phyloP scores from a whole-genome alignment of 2,113 vertebrate genomes.

The Lynx canadensis region DNA sequence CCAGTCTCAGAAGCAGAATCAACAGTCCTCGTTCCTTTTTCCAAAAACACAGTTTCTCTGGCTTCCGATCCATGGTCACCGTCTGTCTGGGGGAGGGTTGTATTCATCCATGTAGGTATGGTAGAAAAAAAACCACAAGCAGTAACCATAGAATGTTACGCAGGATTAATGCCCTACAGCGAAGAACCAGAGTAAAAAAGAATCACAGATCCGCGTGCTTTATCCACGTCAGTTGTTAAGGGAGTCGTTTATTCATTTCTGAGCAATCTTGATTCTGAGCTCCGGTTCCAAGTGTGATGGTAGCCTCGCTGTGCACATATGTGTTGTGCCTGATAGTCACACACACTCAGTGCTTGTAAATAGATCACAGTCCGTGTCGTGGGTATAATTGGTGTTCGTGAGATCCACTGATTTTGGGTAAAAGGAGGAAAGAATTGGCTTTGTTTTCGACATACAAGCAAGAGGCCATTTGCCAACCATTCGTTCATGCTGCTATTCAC shows the following conservation, averaged over 20 bases:
- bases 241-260: fast-evolving
- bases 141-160: neutral
- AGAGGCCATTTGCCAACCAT: neutral
- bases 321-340: fast-evolving
- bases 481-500: neutral
- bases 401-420: neutral
- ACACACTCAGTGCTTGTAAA: neutral
- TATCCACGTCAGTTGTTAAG: neutral
- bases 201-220: neutral
- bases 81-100: neutral
- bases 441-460: neutral
- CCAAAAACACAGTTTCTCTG: neutral
- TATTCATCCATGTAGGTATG: neutral
- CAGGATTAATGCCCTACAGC: neutral
- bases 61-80: neutral
- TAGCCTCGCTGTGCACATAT: fast-evolving
- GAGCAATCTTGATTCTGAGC: neutral
- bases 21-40: neutral
- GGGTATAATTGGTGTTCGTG: neutral
- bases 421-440: neutral
- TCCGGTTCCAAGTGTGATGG: neutral
- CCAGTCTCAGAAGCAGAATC: neutral
- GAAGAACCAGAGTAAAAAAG: neutral
- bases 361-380: neutral
- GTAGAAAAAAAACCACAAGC: neutral